Base-by-base conservation (phyloP, 2,888 invertebrate species). In the Scaptomyza flava region DNA sequence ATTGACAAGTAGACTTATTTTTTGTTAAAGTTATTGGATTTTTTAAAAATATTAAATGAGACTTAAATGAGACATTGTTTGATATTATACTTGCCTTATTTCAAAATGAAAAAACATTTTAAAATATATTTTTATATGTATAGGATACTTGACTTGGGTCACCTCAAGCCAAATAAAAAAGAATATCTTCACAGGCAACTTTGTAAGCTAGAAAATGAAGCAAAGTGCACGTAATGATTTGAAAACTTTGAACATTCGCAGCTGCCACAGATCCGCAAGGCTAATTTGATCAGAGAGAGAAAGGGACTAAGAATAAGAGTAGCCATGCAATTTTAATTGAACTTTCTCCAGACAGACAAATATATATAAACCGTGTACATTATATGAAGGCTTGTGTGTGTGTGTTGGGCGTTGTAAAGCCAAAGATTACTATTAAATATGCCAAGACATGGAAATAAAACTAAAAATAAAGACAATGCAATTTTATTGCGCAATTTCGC, bases 381-480 rank as follows among this genome's bases (percentile, higher is more conserved):
- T 27, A 27, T 1, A 27, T 27, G 27, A 27, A 27, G 27, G 34
- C 41, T 17, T 31, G 30, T 52, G 48, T 45, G 38, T 64, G 48
- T 62, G 62, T 30, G 56, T 34, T 43, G 42, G 38, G 64, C 27
- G 50, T 42, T 46, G 41, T 30, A 51, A 74, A 82, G 68, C 43
- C 60, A 65, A 80, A 72, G 84, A 79, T 79, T 68, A 77, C 60
- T 62, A 69, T 71, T 67, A 81, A 68, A 81, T 71, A 74, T 69
- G 72, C 58, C 47, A 46, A 17, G 79, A 64, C 66, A 68, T 72
- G 65, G 42, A 38, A 48, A 36, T 57, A 68, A 42, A 86, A 86
- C 86, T 85, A 87, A 87, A 86, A 74, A 78, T 63, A 80, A 69
- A 73, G 73, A 77, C 79, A 87, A 77, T 84, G 87, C 87, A 84